Evolutionary conservation across 2,797 vertebrate genomes (phyloP), one percentile per base, ranked within the genome.

Genomic region (Pangasius larnaudii): DNA sequence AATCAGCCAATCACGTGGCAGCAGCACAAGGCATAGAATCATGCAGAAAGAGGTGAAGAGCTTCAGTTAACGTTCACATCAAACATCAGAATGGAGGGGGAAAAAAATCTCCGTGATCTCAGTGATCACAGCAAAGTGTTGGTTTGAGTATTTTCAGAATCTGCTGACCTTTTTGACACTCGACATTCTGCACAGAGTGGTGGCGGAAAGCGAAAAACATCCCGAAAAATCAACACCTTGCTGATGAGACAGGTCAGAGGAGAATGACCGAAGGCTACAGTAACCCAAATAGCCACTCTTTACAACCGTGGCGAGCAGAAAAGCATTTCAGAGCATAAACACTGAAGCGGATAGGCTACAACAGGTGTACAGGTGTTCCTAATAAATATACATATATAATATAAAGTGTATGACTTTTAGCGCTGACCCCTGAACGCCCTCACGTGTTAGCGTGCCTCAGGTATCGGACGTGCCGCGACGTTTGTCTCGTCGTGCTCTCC

Each of bases 401-500:
- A 3, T 63, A n/a, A 27, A n/a, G 27, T 7, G 0, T 6, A 3
- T 19, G 30, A 67, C n/a, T 33, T 33, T 72, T 24, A 39, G 22
- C 36, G 9, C 65, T 11, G 65, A 67, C 65, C 65, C 14, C 36
- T 24, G 36, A 39, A n/a, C 33, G 30, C 36, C 65, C 67, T 71
- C 67, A 36, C 10, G 14, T 16, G 69, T 72, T 67, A 18, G 1
- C 8, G n/a, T 33, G 42, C 49, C 72, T 75, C 3, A 22, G 46
- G 75, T 10, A 18, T 16, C 1, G 42, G 30, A 51, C 46, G 1
- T 14, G 5, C 19, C 75, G 33, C 75, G 5, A 18, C 75, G 39
- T 46, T 86, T 36, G n/a, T 79, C 86, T 86, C 67, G 22, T 87
- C 3, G 3, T 65, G 51, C 81, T 56, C 14, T 16, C 63, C 14